Evolutionary conservation across 2,888 invertebrate genomes (phyloP).

Genomic region (Sinelater perroti): DNA sequence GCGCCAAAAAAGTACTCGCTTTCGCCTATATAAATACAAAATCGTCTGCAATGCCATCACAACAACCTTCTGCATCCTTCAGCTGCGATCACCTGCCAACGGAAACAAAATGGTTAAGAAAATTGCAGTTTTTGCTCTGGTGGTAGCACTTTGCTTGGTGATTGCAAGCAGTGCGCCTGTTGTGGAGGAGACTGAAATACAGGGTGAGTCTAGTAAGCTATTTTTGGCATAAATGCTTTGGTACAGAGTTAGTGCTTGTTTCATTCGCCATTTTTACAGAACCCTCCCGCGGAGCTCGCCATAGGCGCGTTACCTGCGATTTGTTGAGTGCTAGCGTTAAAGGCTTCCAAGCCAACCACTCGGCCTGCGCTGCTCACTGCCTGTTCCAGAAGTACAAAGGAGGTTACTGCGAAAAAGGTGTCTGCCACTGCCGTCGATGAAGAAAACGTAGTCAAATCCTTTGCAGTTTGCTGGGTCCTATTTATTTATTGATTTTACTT

Average conservation of each 20-base stretch:
- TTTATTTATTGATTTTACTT: no score
- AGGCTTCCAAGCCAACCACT: not conserved
- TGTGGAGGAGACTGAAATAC: not conserved
- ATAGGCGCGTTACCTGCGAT: slow-evolving; percentile 5
- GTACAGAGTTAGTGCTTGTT: no score
- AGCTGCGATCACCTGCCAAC: no score
- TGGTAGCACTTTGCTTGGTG: not conserved
- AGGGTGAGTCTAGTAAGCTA: no score
- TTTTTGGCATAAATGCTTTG: no score
- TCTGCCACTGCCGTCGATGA: not conserved
- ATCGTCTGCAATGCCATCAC: no score
- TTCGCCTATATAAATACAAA: no score
- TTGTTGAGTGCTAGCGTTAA: slow-evolving; percentile 8
- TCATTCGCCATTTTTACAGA: no score
- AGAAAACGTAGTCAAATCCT: no score
- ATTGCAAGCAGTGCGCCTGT: not conserved
- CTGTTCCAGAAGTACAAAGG: not conserved
- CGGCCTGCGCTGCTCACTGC: slow-evolving; percentile 3
- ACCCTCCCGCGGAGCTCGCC: not conserved
- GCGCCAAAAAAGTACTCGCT: no score
- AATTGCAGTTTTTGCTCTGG: not conserved
- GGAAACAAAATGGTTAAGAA: slow-evolving; percentile 2
- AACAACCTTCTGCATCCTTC: no score
- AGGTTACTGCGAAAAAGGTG: slow-evolving; percentile 3
- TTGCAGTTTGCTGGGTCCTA: no score